Evolutionary conservation across 2,113 vertebrate species (phyloP), one percentile per base, ranked within the genome.

Genomic region (Pedetes capensis): DNA sequence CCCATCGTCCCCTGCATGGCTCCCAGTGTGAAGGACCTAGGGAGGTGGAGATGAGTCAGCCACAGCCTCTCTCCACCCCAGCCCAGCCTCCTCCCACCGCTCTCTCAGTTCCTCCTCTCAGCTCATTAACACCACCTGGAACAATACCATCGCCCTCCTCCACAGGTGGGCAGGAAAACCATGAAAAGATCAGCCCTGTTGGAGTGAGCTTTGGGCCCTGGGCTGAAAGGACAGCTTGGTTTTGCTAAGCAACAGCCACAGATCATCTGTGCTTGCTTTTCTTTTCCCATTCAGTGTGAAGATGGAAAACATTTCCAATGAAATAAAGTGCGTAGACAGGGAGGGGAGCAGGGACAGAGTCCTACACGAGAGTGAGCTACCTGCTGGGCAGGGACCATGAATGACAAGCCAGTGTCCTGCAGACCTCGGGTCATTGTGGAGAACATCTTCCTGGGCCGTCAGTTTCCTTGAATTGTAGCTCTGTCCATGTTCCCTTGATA

Each of bases 161-260:
- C 18, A 27, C 64, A n/a, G 47, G 16, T 39, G 37, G 66, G 66
- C 91, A 72, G 80, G 71, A 64, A 59, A 32, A 47, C 66, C 44
- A 1, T 16, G 32, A 57, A 29, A 14, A n/a, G 27, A 2, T 2
- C 71, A 39, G 71, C n/a, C 37, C 32, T 4, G 32, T 37, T 57
- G 1, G 34, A 11, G 10, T 6, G 18, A 66, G 27, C 3, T 13
- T 1, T 3, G 5, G 2, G 7, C 49, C 14, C 55, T 0, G n/a
- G 34, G n/a, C 84, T 66, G 25, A 4, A 3, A 22, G 39, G 27
- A 37, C 9, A 9, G 53, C 22, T 7, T 16, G 18, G 12, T 51
- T 64, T 83, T 68, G 7, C 74, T 61, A 49, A 49, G 55, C 14
- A 51, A 57, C 68, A 6, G 55, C 2, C 4, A 5, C 12, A 68